Conservation (phyloP, 2,113 vertebrate species). For the Ammodytes marinus region DNA sequence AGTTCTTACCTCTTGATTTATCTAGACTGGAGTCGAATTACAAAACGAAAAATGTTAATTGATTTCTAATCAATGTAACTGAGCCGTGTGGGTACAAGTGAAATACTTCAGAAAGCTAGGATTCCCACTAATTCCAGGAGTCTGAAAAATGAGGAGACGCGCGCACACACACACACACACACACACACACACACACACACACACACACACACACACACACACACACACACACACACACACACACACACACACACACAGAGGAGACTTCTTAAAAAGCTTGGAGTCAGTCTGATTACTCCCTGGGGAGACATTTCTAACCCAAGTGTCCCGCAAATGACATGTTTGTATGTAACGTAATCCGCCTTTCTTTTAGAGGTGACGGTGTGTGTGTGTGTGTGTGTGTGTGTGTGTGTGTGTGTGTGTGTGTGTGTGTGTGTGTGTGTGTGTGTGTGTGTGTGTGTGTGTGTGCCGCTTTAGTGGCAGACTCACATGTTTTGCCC, state of each 20-base stretch:
- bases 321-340: constrained; percentile 78
- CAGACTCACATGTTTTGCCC: constrained; percentile 67
- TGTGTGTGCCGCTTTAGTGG: constrained; percentile 39
- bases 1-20: constrained; percentile 32
- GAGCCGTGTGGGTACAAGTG: constrained; percentile 42
- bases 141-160: constrained; percentile 72
- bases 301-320: constrained; percentile 74
- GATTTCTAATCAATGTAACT: constrained; percentile 74
- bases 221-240: too few species aligned
- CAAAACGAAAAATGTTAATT: constrained; percentile 65
- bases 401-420: too few species aligned
- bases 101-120: constrained; percentile 40
- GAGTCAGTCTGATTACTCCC: constrained; percentile 81
- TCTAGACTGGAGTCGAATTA: constrained; percentile 60
- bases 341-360: constrained; percentile 78
- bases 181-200: too few species aligned
- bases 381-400: too few species aligned
- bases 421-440: too few species aligned
- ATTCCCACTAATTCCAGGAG: constrained; percentile 63
- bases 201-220: too few species aligned
- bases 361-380: constrained; percentile 74
- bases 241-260: constrained; percentile 30
- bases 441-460: too few species aligned
- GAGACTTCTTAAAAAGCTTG: constrained; percentile 71
- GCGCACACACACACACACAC: too few species aligned